phyloP scores from a whole-genome alignment of 2,888 invertebrate species.

The Carcina quercana region DNA sequence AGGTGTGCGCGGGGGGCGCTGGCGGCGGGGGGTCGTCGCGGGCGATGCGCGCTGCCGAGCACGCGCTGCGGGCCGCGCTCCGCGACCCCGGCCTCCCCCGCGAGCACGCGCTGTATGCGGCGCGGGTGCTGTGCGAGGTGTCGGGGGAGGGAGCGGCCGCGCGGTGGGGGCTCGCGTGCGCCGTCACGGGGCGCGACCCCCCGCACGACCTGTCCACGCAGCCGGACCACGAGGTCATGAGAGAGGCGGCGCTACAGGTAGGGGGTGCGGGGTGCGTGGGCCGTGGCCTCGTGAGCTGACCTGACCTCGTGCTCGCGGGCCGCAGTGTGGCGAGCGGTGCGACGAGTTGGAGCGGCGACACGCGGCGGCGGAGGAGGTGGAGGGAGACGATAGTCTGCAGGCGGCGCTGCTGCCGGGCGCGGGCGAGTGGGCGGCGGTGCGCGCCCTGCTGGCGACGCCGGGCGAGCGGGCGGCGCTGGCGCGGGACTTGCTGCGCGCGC shows the following conservation, averaged over 20 bases:
- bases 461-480: slow-evolving; percentile 15
- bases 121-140: slow-evolving; percentile 25
- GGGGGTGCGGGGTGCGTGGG: no score
- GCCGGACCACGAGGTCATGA: slow-evolving; percentile 11
- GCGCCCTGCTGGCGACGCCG: slow-evolving; percentile 20
- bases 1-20: slow-evolving; percentile 22
- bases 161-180: slow-evolving; percentile 21
- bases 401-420: slow-evolving; percentile 25
- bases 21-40: slow-evolving; percentile 15
- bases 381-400: slow-evolving; percentile 1
- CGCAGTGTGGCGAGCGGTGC: slow-evolving; percentile 32
- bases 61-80: slow-evolving; percentile 23
- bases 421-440: slow-evolving; percentile 34
- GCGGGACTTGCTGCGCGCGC: slow-evolving; percentile 4
- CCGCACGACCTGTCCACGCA: slow-evolving; percentile 12
- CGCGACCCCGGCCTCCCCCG: slow-evolving; percentile 12
- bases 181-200: slow-evolving; percentile 21
- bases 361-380: slow-evolving; percentile 2
- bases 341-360: slow-evolving; percentile 14
- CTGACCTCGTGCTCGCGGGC: no score
- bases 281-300: no score
- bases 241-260: no score
- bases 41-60: slow-evolving; percentile 16
- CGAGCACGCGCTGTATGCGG: slow-evolving; percentile 28
- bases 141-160: slow-evolving; percentile 20